A percentile compares a stretch with the other conserved stretches of the same genome.
phyloP scores from a whole-genome alignment of 2,113 vertebrate species.

The Ornithorhynchus anatinus region DNA sequence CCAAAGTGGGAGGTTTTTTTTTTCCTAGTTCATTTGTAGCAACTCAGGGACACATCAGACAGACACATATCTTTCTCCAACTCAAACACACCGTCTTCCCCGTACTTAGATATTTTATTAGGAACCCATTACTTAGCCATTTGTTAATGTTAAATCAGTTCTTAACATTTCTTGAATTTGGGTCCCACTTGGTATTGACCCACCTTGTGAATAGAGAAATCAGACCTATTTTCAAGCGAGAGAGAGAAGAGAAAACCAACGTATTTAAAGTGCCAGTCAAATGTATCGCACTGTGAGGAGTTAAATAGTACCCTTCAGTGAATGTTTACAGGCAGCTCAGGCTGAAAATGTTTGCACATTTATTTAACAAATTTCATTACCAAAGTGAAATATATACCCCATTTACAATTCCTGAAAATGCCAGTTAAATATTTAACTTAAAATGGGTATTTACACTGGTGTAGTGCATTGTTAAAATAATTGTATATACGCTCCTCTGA shows the following conservation, averaged over 20 bases:
- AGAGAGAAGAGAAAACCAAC: not conserved
- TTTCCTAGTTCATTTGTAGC: not conserved
- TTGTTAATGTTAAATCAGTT: not conserved
- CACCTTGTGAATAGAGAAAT: not conserved
- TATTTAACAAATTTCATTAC: not conserved
- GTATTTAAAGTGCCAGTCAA: too few relatives aligned
- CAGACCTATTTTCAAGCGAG: not conserved
- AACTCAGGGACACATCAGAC: not conserved
- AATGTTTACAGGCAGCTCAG: not conserved
- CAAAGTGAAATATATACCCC: not conserved
- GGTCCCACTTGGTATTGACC: not conserved
- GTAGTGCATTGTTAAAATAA: too few relatives aligned
- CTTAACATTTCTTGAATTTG: not conserved
- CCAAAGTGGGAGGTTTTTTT: slow-evolving; percentile 14
- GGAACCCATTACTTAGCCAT: not conserved
- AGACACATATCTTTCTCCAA: not conserved
- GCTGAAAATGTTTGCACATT: not conserved
- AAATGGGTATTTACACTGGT: too few relatives aligned
- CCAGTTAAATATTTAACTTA: too few relatives aligned
- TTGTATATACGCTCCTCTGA: too few relatives aligned
- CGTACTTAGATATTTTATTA: not conserved
- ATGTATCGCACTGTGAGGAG: not conserved
- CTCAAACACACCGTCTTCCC: not conserved
- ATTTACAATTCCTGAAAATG: not conserved
- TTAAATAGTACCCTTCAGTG: not conserved